Percentiles rank a stretch among this genome's conserved stretches.
These are phyloP conservation scores for Dyspetes luteomarginatus DNA, from an alignment of 2,888 invertebrate genomes.

Conservation along the genomic window DNA sequence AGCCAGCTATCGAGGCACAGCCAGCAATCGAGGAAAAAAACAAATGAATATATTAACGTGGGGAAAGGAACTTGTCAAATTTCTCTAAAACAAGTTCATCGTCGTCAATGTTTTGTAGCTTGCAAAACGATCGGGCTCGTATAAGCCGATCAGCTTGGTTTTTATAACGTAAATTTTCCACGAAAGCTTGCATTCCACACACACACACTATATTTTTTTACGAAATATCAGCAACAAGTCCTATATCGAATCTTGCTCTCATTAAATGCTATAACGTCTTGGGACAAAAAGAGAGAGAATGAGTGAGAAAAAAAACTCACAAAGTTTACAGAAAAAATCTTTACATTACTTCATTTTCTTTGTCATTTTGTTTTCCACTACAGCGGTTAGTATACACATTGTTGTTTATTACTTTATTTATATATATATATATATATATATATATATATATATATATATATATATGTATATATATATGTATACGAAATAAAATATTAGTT, in stretches of 20 bases:
- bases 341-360: slow-evolving; percentile 53
- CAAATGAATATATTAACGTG: slow-evolving; percentile 58
- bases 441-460: no score
- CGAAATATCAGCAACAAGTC: neutral
- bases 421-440: no score
- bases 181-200: neutral
- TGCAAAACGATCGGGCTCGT: neutral
- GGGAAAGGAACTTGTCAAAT: neutral
- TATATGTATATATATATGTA: slow-evolving; percentile 56
- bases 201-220: neutral
- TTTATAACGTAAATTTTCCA: neutral
- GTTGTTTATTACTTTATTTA: slow-evolving; percentile 75
- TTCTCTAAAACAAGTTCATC: neutral
- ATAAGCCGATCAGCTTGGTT: neutral
- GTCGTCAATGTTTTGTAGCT: slow-evolving; percentile 32
- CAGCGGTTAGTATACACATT: slow-evolving; percentile 76
- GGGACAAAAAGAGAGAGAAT: neutral
- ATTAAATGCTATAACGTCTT: neutral
- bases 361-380: slow-evolving; percentile 43
- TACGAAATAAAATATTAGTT: slow-evolving; percentile 80
- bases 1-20: slow-evolving; percentile 70
- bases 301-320: neutral
- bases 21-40: slow-evolving; percentile 73
- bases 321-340: slow-evolving; percentile 60
- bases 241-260: neutral